phyloP scores from a whole-genome alignment of 2,888 invertebrate genomes.

The Stictocephala bisonia region DNA sequence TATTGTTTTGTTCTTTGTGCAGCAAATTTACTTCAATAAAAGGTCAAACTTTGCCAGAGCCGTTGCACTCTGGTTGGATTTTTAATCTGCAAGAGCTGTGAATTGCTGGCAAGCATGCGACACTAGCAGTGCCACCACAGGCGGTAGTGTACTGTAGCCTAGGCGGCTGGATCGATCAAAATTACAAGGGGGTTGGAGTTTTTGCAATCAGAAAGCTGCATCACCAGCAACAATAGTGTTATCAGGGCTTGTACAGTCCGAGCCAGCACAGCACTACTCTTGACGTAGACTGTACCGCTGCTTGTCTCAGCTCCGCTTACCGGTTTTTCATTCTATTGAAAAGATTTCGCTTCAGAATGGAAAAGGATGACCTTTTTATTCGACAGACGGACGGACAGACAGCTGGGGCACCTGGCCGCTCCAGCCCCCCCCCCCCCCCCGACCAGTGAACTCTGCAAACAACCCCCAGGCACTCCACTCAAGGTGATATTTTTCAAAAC shows the following conservation, averaged over 20 bases:
- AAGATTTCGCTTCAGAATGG: constrained; percentile 47
- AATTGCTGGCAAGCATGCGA: too few relatives aligned
- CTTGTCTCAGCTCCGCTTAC: constrained; percentile 45
- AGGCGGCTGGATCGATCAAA: constrained; percentile 29
- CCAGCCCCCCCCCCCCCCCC: constrained; percentile 11
- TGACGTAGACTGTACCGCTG: constrained; percentile 33
- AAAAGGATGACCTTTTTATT: constrained; percentile 47
- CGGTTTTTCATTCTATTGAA: constrained; percentile 46
- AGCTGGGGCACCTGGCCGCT: constrained; percentile 33
- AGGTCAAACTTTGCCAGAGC: too few relatives aligned
- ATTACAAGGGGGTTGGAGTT: constrained; percentile 29
- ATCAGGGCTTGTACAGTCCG: constrained; percentile 29
- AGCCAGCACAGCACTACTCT: background rate
- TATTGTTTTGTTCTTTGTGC: too few relatives aligned
- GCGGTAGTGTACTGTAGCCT: background rate
- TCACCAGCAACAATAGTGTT: constrained; percentile 39
- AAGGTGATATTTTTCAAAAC: constrained; percentile 29
- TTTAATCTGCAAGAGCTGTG: too few relatives aligned
- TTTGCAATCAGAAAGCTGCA: constrained; percentile 41
- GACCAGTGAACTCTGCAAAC: too few relatives aligned
- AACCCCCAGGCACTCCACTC: constrained; percentile 15
- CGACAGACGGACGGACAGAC: constrained; percentile 43
- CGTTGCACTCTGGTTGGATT: too few relatives aligned
- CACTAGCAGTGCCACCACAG: too few relatives aligned
- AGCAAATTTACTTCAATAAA: too few relatives aligned